Base-by-base conservation (phyloP, 2,888 invertebrate species). In the Idaea aversata region DNA sequence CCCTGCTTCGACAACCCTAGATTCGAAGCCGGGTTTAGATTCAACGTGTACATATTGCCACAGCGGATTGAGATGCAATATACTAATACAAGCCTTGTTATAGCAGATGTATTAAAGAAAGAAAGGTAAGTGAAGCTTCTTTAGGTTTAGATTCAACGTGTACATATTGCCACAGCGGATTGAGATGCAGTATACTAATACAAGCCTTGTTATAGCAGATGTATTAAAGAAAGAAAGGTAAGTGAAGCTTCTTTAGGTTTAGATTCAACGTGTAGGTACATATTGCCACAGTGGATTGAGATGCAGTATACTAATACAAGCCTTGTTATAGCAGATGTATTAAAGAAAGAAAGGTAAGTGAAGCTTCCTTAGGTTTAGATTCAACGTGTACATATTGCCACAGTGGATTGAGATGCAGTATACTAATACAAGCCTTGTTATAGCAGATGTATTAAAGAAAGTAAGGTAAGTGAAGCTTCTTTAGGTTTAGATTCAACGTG, bases 1-100 rank as follows among this genome's bases (percentile, higher is more conserved):
- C 96, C 96, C 0, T 96, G 96, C 76, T 96, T 97, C 82, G 95
- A 96, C 75, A 96, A 97, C 77, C 95, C 95, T 0, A 93, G 93
- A 34, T 94, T 96, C 75, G 96, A 96, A 86, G 95, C 97, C 0
- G 85, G 86, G 0, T 92, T 87, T 79, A 90, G 88, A 69, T 87
- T 93, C 72, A 85, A 78, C 59, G 88, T 92, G 3, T 82, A 81
- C 58, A 70, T 83, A 7, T 63, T 79, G 5, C 80, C 84, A 0
- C 71, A 76, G 0, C 65, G 75, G 0, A 67, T 69, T 0, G 80
- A 79, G 1, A 61, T 79, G 7, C 86, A 88, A 70, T 80, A 78
- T 57, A 81, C 84, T 2, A 89, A 91, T 68, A 88, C 87, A 0
- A 88, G 83, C 59, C 73, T 93, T 3, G 87, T 87, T 4, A 87